These are phyloP conservation scores for Dasypogon diadema DNA, from an alignment of 2,888 invertebrate genomes.

Conservation along the genomic window DNA sequence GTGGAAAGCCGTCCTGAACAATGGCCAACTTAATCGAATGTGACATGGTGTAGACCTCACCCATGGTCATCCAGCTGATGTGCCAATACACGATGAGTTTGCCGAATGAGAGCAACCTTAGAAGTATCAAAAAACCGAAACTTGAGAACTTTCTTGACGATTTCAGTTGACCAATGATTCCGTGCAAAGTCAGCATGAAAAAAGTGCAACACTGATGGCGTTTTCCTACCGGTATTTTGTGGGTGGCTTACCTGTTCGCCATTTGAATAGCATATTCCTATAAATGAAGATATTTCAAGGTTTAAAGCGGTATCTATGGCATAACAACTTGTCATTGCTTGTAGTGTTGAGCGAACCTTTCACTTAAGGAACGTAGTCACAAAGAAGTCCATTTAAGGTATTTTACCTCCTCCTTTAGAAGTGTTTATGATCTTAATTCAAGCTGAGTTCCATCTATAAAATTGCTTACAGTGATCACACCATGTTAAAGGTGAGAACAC, in stretches of 20 bases:
- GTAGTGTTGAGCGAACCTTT: neutral
- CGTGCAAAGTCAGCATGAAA: neutral
- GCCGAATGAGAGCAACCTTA: neutral
- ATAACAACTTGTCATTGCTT: neutral
- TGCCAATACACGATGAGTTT: conserved; percentile 13
- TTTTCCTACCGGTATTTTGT: conserved; percentile 4
- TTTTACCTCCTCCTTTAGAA: conserved; percentile 34
- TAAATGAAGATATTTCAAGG: conserved; percentile 12
- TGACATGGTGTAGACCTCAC: conserved; percentile 39
- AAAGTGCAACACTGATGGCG: conserved; percentile 21
- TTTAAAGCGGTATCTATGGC: conserved; percentile 2
- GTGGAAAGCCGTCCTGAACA: conserved; percentile 40
- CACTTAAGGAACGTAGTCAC: conserved; percentile 6
- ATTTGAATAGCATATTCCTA: conserved; percentile 17
- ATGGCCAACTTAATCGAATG: conserved; percentile 25
- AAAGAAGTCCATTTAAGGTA: neutral
- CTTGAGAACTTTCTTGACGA: conserved; percentile 14
- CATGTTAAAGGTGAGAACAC: conserved; percentile 40
- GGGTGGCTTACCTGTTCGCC: conserved; percentile 26
- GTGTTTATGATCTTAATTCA: conserved; percentile 33
- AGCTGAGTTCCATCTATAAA: conserved; percentile 38
- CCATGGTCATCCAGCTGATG: conserved; percentile 13
- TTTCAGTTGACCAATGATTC: conserved; percentile 33
- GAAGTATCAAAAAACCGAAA: conserved; percentile 18
- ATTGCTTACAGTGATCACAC: conserved; percentile 38